Evolutionary conservation across 1,140 invertebrate species (phyloP).

Genomic region (Neuroterus valhalla): DNA sequence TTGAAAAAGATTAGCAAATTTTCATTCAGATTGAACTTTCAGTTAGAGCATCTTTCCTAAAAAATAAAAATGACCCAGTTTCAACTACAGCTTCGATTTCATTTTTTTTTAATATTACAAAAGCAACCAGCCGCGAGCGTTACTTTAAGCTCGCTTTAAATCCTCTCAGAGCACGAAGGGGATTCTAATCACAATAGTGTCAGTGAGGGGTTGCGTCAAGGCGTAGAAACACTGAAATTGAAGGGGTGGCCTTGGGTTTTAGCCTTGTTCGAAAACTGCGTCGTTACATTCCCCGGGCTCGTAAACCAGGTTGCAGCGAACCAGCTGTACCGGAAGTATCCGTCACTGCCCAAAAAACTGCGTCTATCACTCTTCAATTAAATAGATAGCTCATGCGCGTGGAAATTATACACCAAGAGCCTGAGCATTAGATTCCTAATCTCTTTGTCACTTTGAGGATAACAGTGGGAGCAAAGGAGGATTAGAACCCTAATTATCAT

Average conservation of each 20-base stretch:
- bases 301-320: constrained; percentile 1
- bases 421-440: no score
- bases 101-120: background rate
- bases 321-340: constrained; percentile 21
- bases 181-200: background rate
- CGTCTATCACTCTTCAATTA: constrained; percentile 5
- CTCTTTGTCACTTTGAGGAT: no score
- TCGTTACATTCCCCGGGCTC: constrained; percentile 6
- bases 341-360: constrained; percentile 13
- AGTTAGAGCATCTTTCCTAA: no score
- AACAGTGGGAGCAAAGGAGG: no score
- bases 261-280: constrained; percentile 9
- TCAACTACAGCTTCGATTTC: no score
- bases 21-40: no score
- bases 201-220: constrained; percentile 14
- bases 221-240: constrained; percentile 25
- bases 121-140: background rate
- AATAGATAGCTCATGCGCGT: background rate
- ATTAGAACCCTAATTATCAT: no score
- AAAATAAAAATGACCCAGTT: no score
- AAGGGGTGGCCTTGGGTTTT: background rate
- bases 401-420: background rate
- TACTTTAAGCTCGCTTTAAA: background rate
- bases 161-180: background rate
- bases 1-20: no score